Evolutionary conservation across 2,888 invertebrate genomes (phyloP), one percentile per base, ranked within the genome.

Genomic region (Leptura quadrifasciata): DNA sequence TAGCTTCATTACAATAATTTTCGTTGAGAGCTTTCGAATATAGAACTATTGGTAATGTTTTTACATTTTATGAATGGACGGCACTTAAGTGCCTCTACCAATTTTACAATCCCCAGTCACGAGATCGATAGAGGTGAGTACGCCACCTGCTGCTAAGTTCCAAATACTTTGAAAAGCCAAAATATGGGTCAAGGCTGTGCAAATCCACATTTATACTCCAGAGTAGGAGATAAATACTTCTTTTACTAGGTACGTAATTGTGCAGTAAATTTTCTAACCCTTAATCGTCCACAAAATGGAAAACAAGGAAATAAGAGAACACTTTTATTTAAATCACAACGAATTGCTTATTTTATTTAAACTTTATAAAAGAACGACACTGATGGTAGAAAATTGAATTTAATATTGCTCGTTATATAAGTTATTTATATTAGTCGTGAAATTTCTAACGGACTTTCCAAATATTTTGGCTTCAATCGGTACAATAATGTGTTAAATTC

Each of bases 41-140:
- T 31, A 2, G 27, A 31, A 8, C 27, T 31, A 6, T 31, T 8
- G 27, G n/a, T n/a, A 47, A 47, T 47, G 47, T 47, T 5, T 5
- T 6, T 12, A 15, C 5, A 47, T 47, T 47, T 47, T 47, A 47
- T 47, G 47, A 47, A 47, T 47, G 47, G n/a, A n/a, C n/a, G 4
- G 12, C 15, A 8, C 47, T 15, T n/a, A n/a, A 47, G 39, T 39
- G 39, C 39, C 39, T 39, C 39, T 39, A 39, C 39, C 47, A 47
- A 47, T 47, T 47, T n/a, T 6, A n/a, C 47, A 47, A 47, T n/a
- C 47, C 47, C 47, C 47, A 47, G 47, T 47, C n/a, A n/a, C 47
- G n/a, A 47, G n/a, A 47, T 47, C 47, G 47, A 47, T 47, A 47
- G 47, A 47, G 47, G 47, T 47, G n/a, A 47, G 15, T 47, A n/a